Conservation (phyloP, 1,140 invertebrate species). For the Adoxophyes honmai region DNA sequence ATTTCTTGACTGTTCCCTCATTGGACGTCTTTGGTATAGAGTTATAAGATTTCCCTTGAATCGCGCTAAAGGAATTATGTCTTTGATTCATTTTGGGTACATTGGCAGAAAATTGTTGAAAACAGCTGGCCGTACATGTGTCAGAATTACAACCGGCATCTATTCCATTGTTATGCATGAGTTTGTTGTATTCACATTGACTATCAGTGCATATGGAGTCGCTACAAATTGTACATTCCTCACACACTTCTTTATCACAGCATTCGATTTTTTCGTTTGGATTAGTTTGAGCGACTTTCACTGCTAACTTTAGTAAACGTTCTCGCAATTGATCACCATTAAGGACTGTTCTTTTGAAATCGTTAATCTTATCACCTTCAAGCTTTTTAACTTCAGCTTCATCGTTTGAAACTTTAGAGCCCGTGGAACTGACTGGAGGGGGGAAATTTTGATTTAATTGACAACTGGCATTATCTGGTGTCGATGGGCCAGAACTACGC, state of each 20-base stretch:
- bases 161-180: constrained; percentile 64
- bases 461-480: constrained; percentile 75
- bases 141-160: constrained; percentile 69
- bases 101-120: constrained; percentile 44
- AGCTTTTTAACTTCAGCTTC: constrained; percentile 33
- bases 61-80: constrained; percentile 73
- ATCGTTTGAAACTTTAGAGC: constrained; percentile 38
- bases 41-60: constrained; percentile 58
- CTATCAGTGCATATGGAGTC: constrained; percentile 72
- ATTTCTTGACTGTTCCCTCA: constrained; percentile 66
- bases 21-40: constrained; percentile 42
- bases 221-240: constrained; percentile 72
- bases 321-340: constrained; percentile 80
- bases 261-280: constrained; percentile 71
- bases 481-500: constrained; percentile 78
- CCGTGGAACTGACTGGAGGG: constrained; percentile 31
- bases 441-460: constrained; percentile 67
- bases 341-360: constrained; percentile 72
- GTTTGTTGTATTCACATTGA: constrained; percentile 71
- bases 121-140: constrained; percentile 61
- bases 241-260: constrained; percentile 72
- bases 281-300: constrained; percentile 68
- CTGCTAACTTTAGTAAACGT: constrained; percentile 78
- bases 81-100: constrained; percentile 56
- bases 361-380: constrained; percentile 59